Conservation (phyloP, 2,888 invertebrate species). For the Stenodema calcarata region DNA sequence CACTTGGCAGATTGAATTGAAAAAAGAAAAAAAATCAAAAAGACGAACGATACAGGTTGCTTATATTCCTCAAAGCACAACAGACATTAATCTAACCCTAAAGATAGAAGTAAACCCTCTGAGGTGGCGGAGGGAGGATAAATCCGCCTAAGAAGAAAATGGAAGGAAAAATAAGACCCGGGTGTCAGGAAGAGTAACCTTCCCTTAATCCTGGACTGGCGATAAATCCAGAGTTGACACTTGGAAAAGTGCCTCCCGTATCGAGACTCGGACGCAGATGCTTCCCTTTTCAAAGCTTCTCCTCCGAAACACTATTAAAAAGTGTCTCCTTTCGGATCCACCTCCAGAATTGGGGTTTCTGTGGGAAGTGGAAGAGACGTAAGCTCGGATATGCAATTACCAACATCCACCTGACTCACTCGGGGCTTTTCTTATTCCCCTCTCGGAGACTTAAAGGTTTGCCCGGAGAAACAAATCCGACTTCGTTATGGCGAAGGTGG, state of each 20-base stretch:
- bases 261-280: conserved; percentile 41
- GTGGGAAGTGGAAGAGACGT: conserved; percentile 29
- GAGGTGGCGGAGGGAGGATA: not conserved
- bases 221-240: conserved; percentile 47
- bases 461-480: not conserved
- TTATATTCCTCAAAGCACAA: not conserved
- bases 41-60: not conserved
- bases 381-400: conserved; percentile 49
- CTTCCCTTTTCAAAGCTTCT: not conserved
- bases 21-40: too few species aligned
- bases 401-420: conserved; percentile 46
- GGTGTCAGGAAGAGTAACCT: conserved; percentile 43
- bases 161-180: conserved; percentile 36
- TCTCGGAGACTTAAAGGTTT: not conserved
- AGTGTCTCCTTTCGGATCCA: conserved; percentile 45
- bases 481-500: not conserved
- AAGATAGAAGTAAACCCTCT: not conserved
- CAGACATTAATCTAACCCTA: conserved; percentile 1
- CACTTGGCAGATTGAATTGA: too few species aligned
- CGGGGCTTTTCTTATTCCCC: not conserved
- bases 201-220: conserved; percentile 31
- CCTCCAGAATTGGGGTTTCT: not conserved
- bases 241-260: conserved; percentile 23
- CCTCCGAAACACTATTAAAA: conserved; percentile 44
- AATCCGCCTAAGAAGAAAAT: conserved; percentile 27